Evolutionary conservation across 2,797 vertebrate species (phyloP).

Genomic region (Acipenser oxyrinchus): DNA sequence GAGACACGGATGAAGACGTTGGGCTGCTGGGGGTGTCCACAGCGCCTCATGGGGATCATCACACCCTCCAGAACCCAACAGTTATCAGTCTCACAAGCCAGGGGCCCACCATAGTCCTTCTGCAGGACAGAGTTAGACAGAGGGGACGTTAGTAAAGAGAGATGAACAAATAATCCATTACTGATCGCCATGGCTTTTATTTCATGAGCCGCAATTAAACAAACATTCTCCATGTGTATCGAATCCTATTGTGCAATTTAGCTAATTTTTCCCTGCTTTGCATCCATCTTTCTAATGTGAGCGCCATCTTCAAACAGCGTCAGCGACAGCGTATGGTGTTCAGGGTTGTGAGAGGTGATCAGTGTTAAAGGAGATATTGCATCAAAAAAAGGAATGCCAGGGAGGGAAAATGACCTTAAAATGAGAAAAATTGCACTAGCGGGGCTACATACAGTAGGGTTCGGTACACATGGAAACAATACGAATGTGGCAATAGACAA

Average conservation of each 20-base stretch:
- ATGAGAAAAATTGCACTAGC: too few relatives aligned
- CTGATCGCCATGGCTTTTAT: background rate
- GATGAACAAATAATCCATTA: background rate
- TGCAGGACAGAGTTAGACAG: conserved; percentile 43
- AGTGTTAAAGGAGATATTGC: background rate
- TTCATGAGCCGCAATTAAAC: background rate
- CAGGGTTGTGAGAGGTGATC: too few relatives aligned
- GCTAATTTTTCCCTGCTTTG: background rate
- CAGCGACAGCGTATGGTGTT: too few relatives aligned
- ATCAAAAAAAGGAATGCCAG: too few relatives aligned
- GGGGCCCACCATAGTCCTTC: conserved; percentile 89
- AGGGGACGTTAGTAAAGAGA: background rate
- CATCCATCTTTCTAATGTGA: too few relatives aligned
- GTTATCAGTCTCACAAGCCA: conserved; percentile 82
- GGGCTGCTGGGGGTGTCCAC: conserved; percentile 75
- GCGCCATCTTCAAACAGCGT: too few relatives aligned
- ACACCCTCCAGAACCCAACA: conserved; percentile 96
- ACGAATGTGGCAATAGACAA: too few relatives aligned
- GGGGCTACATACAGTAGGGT: too few relatives aligned
- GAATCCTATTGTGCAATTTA: background rate
- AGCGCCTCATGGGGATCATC: conserved; percentile 86
- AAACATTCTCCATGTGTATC: background rate
- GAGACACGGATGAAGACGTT: conserved; percentile 86
- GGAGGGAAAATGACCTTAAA: too few relatives aligned
- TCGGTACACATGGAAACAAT: too few relatives aligned